Evolutionary conservation across 1,140 invertebrate species (phyloP).

Genomic region (Diuraphis noxia): DNA sequence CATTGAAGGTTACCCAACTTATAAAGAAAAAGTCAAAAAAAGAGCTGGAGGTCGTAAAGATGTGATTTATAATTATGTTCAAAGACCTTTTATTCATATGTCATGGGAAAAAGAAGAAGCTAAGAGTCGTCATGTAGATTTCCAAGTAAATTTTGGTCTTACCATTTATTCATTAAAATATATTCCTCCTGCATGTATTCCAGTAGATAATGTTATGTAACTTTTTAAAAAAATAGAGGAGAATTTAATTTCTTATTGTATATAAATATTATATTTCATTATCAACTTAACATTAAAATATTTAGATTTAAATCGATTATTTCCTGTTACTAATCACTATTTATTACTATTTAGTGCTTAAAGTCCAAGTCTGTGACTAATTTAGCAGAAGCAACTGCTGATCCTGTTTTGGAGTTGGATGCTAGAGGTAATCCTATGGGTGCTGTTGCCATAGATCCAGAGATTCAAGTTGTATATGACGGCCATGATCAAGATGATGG

Average conservation of each 20-base stretch:
- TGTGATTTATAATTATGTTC: conserved; percentile 98
- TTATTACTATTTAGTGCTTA: conserved; percentile 76
- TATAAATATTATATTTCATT: background rate
- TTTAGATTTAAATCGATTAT: background rate
- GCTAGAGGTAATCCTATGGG: conserved; percentile 31
- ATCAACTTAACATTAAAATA: background rate
- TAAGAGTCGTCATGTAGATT: conserved; percentile 98
- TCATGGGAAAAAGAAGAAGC: conserved; percentile 99
- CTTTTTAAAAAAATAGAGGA: background rate
- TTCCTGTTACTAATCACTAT: background rate
- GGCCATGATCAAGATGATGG: conserved; percentile 35
- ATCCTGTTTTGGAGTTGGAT: conserved; percentile 70
- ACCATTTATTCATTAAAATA: background rate
- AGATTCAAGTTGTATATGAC: conserved; percentile 14
- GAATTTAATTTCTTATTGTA: background rate
- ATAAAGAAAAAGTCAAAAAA: conserved; percentile 95
- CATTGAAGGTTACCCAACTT: conserved; percentile 98
- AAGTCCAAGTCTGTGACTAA: conserved; percentile 94
- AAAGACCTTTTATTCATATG: conserved; percentile 99
- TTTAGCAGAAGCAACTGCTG: conserved; percentile 87
- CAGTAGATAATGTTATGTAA: background rate
- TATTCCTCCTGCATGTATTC: background rate
- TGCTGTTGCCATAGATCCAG: conserved; percentile 28
- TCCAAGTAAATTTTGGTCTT: conserved; percentile 65
- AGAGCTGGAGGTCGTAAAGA: conserved; percentile 88